Evolutionary conservation across 2,113 vertebrate species (phyloP).

Genomic region (Passerina amoena): DNA sequence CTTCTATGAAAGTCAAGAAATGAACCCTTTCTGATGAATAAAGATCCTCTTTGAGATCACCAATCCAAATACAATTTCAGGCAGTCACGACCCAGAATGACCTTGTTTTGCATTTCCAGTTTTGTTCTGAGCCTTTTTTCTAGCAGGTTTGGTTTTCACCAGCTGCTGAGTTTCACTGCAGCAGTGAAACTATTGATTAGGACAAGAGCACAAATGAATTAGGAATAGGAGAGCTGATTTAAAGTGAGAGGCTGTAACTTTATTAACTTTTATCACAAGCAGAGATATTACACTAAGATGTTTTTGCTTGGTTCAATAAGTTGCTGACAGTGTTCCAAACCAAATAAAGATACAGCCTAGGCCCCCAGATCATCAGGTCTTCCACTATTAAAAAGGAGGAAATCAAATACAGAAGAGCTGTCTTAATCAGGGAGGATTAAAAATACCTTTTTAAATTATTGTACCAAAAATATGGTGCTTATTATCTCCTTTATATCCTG

Average conservation of each 20-base stretch:
- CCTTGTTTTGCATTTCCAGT: background rate
- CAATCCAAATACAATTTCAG: background rate
- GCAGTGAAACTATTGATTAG: background rate
- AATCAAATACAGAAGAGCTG: background rate
- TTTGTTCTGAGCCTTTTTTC: background rate
- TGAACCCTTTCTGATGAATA: background rate
- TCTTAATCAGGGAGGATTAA: background rate
- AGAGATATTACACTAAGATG: background rate
- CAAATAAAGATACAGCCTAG: background rate
- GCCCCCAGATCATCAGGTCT: background rate
- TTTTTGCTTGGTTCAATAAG: background rate
- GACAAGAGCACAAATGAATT: background rate
- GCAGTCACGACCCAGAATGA: background rate
- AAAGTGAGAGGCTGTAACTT: background rate
- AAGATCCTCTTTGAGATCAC: background rate
- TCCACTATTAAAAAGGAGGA: background rate
- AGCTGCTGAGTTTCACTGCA: background rate
- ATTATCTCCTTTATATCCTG: background rate
- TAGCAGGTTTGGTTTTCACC: background rate
- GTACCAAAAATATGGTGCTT: background rate
- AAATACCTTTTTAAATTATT: background rate
- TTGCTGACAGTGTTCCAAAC: background rate
- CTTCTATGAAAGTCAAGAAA: background rate
- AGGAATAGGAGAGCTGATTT: background rate
- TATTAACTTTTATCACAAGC: slow-evolving; percentile 10